These are phyloP conservation scores for Pristionchus japonicus DNA, from an alignment of 2,888 invertebrate species.

Conservation along the genomic window DNA sequence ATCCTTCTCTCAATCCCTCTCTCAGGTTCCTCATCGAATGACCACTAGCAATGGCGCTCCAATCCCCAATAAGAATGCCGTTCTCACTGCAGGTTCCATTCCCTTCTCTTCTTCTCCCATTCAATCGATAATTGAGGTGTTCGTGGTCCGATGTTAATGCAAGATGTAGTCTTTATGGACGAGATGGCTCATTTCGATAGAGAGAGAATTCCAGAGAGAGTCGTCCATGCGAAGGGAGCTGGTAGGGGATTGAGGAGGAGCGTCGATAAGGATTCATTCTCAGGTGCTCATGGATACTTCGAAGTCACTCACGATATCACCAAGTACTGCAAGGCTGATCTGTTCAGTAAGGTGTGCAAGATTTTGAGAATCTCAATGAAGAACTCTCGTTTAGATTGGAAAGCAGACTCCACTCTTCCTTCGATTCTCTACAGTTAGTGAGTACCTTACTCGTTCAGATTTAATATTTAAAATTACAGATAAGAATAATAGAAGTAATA, in stretches of 20 bases:
- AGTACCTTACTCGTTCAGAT: slow-evolving; percentile 55
- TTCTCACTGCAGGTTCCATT: slow-evolving; percentile 86
- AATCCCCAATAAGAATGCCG: slow-evolving; percentile 84
- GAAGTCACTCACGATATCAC: slow-evolving; percentile 78
- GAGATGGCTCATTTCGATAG: slow-evolving; percentile 84
- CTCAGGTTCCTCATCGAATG: slow-evolving; percentile 79
- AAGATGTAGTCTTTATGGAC: slow-evolving; percentile 82
- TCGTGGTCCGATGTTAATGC: slow-evolving; percentile 49
- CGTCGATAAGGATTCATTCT: not conserved
- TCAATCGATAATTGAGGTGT: not conserved
- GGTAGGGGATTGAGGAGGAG: slow-evolving; percentile 48
- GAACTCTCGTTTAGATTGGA: slow-evolving; percentile 69
- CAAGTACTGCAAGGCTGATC: slow-evolving; percentile 76
- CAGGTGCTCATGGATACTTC: slow-evolving; percentile 77
- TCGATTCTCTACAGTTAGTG: slow-evolving; percentile 77
- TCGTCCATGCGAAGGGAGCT: slow-evolving; percentile 88
- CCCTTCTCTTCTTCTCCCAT: not conserved
- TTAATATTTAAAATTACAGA: slow-evolving; percentile 80
- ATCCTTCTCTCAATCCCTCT: not conserved
- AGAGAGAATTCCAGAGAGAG: slow-evolving; percentile 86
- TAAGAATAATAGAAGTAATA: no score
- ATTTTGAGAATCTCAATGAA: not conserved
- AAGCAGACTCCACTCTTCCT: slow-evolving; percentile 77
- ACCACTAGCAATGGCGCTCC: slow-evolving; percentile 88
- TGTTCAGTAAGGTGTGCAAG: slow-evolving; percentile 74